Conservation (phyloP, 2,113 vertebrate genomes). For the Actinemys pallida region DNA sequence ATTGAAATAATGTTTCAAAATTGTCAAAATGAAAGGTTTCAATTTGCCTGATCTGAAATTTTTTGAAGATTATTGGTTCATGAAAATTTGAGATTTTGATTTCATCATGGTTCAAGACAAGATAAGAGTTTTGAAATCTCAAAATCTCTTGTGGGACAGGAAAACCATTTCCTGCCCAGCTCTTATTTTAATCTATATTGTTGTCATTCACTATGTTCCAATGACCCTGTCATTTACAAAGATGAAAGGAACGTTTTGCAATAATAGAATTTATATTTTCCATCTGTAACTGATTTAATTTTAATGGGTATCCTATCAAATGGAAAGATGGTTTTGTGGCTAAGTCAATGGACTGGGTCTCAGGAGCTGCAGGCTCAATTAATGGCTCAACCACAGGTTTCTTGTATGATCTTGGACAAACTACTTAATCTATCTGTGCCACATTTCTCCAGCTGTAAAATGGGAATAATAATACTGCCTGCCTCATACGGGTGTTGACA, state of each 20-base stretch:
- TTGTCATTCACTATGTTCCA: background rate
- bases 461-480: background rate
- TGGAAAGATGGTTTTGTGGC: background rate
- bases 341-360: background rate
- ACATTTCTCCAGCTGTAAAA: background rate
- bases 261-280: background rate
- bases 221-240: background rate
- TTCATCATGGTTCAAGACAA: fast-evolving
- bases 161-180: background rate
- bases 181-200: background rate
- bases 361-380: background rate
- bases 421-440: background rate
- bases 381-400: background rate
- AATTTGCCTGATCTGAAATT: background rate
- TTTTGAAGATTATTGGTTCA: background rate
- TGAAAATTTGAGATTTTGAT: background rate
- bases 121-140: background rate
- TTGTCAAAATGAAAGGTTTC: background rate
- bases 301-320: background rate
- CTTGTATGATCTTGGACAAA: background rate
- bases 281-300: background rate
- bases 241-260: background rate
- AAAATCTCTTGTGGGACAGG: background rate
- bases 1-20: background rate
- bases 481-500: background rate